A percentile compares a stretch with the other conserved stretches of the same genome.
phyloP scores from a whole-genome alignment of 1,140 invertebrate species.

The Caenorhabditis remanei region DNA sequence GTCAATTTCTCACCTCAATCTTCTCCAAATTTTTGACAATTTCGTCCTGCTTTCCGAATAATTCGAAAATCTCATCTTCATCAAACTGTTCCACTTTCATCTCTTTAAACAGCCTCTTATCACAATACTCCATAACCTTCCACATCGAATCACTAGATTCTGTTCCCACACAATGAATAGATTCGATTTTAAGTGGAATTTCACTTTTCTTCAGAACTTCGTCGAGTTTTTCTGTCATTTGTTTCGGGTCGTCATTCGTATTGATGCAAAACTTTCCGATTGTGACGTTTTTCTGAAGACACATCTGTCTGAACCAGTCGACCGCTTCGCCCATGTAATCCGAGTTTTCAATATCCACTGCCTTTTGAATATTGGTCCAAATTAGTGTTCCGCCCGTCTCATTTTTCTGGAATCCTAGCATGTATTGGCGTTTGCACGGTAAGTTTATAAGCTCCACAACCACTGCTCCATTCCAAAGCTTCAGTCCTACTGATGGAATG shows the following conservation, averaged over 20 bases:
- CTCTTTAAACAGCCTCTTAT: neutral
- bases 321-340: neutral
- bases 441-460: neutral
- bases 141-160: neutral
- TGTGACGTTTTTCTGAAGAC: too few relatives aligned
- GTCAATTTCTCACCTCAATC: neutral
- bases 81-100: too few relatives aligned
- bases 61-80: too few relatives aligned
- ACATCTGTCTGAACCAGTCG: too few relatives aligned
- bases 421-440: neutral
- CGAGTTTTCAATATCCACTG: neutral
- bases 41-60: neutral
- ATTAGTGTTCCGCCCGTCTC: too few relatives aligned
- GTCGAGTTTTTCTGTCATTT: neutral
- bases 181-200: neutral
- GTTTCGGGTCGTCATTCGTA: neutral
- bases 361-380: too few relatives aligned
- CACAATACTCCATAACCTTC: neutral
- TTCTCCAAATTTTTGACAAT: neutral
- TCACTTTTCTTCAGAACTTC: neutral
- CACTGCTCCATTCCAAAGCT: neutral
- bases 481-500: neutral
- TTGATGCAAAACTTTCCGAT: too few relatives aligned
- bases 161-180: neutral
- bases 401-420: neutral